Evolutionary conservation across 2,888 invertebrate species (phyloP).

Genomic region (Xestia sexstrigata): DNA sequence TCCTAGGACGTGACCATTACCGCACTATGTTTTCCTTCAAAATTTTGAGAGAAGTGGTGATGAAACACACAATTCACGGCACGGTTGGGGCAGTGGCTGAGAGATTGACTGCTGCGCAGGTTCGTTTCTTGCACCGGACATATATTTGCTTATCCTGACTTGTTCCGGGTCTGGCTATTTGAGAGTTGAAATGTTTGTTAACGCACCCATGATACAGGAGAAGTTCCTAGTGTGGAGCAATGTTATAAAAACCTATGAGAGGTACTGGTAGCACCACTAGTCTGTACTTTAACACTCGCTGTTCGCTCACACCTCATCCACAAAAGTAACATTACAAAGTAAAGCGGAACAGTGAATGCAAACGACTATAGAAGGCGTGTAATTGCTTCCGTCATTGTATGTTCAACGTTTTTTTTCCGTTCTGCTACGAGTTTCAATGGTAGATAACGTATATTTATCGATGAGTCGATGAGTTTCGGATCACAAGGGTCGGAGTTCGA

Average conservation of each 20-base stretch:
- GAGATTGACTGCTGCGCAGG: too few species aligned
- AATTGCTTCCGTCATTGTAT: conserved; percentile 78
- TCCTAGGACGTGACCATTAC: not conserved
- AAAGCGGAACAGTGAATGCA: conserved; percentile 76
- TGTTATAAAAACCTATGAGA: too few species aligned
- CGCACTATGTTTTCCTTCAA: not conserved
- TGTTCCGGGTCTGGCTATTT: too few species aligned
- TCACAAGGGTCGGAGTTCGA: conserved; percentile 43
- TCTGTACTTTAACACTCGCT: conserved; percentile 11
- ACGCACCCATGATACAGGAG: too few species aligned
- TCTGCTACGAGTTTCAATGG: conserved; percentile 53
- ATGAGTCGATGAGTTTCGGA: conserved; percentile 48
- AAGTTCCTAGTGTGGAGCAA: too few species aligned
- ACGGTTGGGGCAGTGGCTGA: too few species aligned
- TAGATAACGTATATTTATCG: conserved; percentile 59
- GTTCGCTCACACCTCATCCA: conserved; percentile 34
- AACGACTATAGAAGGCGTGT: conserved; percentile 75
- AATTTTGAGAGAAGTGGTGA: not conserved
- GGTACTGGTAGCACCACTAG: not conserved
- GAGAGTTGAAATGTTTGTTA: too few species aligned
- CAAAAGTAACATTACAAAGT: conserved; percentile 71
- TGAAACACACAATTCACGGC: not conserved
- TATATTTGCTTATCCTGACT: too few species aligned
- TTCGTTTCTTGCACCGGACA: too few species aligned
- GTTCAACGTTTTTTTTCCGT: conserved; percentile 63